Conservation (phyloP, 2,888 invertebrate genomes). For the Perizoma flavofasciatum region DNA sequence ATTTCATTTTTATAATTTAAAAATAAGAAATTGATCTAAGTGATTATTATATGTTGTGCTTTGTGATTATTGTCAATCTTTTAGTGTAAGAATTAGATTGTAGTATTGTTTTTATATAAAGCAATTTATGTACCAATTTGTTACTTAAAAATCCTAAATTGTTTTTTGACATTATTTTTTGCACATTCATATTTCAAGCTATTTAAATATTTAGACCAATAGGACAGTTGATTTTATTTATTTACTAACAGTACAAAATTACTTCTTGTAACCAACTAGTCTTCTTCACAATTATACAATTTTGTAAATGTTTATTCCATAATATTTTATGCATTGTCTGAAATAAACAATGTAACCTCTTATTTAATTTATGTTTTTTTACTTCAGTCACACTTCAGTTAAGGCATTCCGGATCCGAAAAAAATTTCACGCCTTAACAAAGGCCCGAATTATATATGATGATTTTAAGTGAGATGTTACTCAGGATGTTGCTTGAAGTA, state of each 20-base stretch:
- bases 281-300: constrained; percentile 70
- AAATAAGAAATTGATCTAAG: constrained; percentile 26
- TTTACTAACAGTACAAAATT: constrained; percentile 36
- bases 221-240: constrained; percentile 7
- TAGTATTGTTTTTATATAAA: constrained; percentile 39
- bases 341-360: constrained; percentile 79
- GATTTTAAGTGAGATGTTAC: too few species aligned
- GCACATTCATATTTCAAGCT: constrained; percentile 7
- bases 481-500: too few species aligned
- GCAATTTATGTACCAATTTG: constrained; percentile 22
- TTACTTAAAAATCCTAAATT: constrained; percentile 23
- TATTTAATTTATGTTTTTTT: constrained; percentile 21
- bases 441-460: too few species aligned
- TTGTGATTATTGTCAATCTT: constrained; percentile 31
- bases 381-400: constrained; percentile 45
- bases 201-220: constrained; percentile 12
- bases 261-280: constrained; percentile 53
- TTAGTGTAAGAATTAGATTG: constrained; percentile 34
- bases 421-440: too few species aligned
- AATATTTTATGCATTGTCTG: constrained; percentile 76
- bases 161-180: constrained; percentile 4
- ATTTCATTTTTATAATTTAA: constrained; percentile 24
- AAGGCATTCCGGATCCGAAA: too few species aligned
- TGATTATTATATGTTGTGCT: constrained; percentile 38
- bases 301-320: constrained; percentile 66